These are phyloP conservation scores for Tricholauxania praeusta DNA, from an alignment of 2,888 invertebrate species.

Conservation along the genomic window DNA sequence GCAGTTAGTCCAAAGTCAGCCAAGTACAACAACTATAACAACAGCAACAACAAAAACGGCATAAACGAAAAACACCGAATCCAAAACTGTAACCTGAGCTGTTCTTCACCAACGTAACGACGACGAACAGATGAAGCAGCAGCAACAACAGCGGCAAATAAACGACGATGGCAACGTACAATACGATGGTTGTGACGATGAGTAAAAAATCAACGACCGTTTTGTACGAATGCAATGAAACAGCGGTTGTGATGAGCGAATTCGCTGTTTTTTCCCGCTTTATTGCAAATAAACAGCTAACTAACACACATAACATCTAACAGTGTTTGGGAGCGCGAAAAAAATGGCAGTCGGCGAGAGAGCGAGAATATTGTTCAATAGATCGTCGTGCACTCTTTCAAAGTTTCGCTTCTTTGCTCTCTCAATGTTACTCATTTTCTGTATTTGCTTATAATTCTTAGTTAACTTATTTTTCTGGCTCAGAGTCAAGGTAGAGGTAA, in stretches of 20 bases:
- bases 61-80: constrained; percentile 58
- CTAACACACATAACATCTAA: constrained; percentile 6
- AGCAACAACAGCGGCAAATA: constrained; percentile 21
- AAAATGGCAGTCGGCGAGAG: constrained; percentile 3
- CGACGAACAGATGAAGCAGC: constrained; percentile 28
- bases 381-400: not conserved
- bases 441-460: not conserved
- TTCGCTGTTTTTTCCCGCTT: constrained; percentile 16
- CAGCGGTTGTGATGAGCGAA: constrained; percentile 2
- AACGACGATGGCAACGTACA: not conserved
- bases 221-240: not conserved
- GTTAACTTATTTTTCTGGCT: constrained; percentile 31
- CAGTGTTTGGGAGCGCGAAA: not conserved
- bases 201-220: not conserved
- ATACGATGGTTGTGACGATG: not conserved
- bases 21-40: constrained; percentile 38
- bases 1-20: constrained; percentile 63
- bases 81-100: constrained; percentile 40
- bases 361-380: not conserved
- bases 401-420: no score
- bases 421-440: not conserved
- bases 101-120: constrained; percentile 45
- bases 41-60: constrained; percentile 31
- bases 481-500: constrained; percentile 69
- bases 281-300: constrained; percentile 25